Base-by-base conservation (phyloP, 1,140 invertebrate species). In the Magallana ariakensis region DNA sequence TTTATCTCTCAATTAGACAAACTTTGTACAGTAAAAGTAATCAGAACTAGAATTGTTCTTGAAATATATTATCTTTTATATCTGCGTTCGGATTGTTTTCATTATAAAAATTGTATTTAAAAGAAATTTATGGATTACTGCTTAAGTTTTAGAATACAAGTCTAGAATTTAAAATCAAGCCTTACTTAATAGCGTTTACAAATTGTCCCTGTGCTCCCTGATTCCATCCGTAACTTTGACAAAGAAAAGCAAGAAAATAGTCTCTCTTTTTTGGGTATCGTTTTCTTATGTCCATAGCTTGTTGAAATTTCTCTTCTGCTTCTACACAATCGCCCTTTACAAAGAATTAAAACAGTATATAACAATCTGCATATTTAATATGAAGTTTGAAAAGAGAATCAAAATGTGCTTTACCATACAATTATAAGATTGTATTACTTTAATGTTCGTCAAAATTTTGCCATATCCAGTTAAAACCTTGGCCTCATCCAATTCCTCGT, bases 391-490 rank as follows among this genome's bases (percentile, higher is more conserved):
- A 46, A 46, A 46, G 33, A 46, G 33, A 46, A 46, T 4, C 33
- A 46, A 46, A 46, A 46, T 46, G 0, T 3, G 33, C 33, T 46
- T 46, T 46, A 46, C 13, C 58, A n/a, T 60, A 60, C 58, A 60
- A 7, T 33, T 46, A 5, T 80, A 33, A 16, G 15, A 33, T 46
- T 66, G 62, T 11, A 66, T 66, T n/a, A 83, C 81, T 16, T 83
- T 83, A 10, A 83, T 83, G 56, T 83, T 83, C 56, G 81, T 83
- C 16, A 83, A 83, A 19, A 57, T 54, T 56, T 19, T 10, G 55
- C 81, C 81, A 56, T 83, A 83, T 83, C 54, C 54, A n/a, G 56
- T 57, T 16, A 55, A 13, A 6, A 83, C 81, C 22, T 56, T 55
- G 22, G 81, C 81, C 26, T 83, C 81, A 8, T 83, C 81, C 22